Base-by-base conservation (phyloP, 2,113 vertebrate species). In the Serinus canaria region DNA sequence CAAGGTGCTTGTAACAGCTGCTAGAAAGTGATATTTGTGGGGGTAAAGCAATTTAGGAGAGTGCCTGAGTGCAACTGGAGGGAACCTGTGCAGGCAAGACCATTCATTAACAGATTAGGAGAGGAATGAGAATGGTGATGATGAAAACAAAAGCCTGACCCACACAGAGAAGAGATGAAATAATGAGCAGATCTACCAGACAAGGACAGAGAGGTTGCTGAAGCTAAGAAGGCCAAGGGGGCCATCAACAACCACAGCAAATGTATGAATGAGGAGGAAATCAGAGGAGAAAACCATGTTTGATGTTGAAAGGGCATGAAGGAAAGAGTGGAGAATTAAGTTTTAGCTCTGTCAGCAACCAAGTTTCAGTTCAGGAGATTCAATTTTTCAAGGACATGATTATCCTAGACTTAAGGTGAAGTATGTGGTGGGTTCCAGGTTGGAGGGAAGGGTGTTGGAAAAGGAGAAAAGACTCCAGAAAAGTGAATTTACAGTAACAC, bases 81-180 rank as follows among this genome's bases (percentile, higher is more conserved):
- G 64, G 75, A 87, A 89, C 83, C 37, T 82, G 66, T 37, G 39
- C 50, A 91, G 74, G 84, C 74, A 91, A 85, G 74, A 66, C 43
- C 49, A 68, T 78, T 92, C 77, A 84, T 95, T 94, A 95, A 85
- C 27, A 82, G 70, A 91, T 91, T 85, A 91, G 69, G 35, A 90
- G 19, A 22, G 58, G 46, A 94, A 84, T 92, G 70, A 84, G 64
- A 95, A 84, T 37, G 46, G 66, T 76, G 58, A 76, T 76, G 81
- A 91, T 73, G 77, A 82, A 97, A 91, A 94, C 44, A 87, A 95
- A 91, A 67, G 70, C 66, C 88, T 50, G 77, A 92, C 74, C 74
- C 33, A 72, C n/a, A 53, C 0, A 0, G 10, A 64, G 53, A 75
- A 76, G 13, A 91, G 81, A 85, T 18, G 78, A 91, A 91, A 95